These are phyloP conservation scores for Eueides isabella DNA, from an alignment of 1,140 invertebrate genomes.

Conservation along the genomic window DNA sequence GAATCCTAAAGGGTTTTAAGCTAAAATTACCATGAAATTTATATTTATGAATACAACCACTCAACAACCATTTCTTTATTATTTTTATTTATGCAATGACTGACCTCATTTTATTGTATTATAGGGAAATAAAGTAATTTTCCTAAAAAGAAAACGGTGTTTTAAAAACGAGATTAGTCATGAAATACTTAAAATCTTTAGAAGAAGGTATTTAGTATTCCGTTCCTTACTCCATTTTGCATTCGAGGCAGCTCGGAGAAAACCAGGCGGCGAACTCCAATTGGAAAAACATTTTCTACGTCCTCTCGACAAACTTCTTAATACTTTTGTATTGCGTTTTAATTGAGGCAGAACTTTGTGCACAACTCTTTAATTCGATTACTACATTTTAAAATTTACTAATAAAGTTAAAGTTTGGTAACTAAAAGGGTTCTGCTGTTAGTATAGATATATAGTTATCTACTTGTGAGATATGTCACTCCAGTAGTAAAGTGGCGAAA, in stretches of 20 bases:
- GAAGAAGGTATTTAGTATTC: slow-evolving; percentile 43
- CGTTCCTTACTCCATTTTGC: slow-evolving; percentile 50
- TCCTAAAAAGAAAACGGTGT: slow-evolving; percentile 23
- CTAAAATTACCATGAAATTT: no score
- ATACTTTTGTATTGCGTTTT: slow-evolving; percentile 61
- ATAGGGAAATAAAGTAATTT: background rate
- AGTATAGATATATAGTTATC: background rate
- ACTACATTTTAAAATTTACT: slow-evolving; percentile 32
- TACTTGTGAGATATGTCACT: no score
- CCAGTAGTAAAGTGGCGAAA: no score
- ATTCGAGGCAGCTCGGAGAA: slow-evolving; percentile 50
- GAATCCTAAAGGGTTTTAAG: background rate
- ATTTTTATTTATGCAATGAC: background rate
- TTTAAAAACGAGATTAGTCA: slow-evolving; percentile 27
- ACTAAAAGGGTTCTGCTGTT: background rate
- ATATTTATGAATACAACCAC: no score
- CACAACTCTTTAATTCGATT: slow-evolving; percentile 41
- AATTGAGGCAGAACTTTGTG: slow-evolving; percentile 52
- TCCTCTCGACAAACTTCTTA: slow-evolving; percentile 55
- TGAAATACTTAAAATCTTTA: slow-evolving; percentile 38
- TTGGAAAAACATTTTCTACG: slow-evolving; percentile 61
- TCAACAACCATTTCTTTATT: background rate
- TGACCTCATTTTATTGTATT: background rate
- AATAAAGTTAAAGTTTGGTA: slow-evolving; percentile 23
- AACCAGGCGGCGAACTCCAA: slow-evolving; percentile 51